Evolutionary conservation across 2,888 invertebrate species (phyloP).

Genomic region (Elmis aenea): DNA sequence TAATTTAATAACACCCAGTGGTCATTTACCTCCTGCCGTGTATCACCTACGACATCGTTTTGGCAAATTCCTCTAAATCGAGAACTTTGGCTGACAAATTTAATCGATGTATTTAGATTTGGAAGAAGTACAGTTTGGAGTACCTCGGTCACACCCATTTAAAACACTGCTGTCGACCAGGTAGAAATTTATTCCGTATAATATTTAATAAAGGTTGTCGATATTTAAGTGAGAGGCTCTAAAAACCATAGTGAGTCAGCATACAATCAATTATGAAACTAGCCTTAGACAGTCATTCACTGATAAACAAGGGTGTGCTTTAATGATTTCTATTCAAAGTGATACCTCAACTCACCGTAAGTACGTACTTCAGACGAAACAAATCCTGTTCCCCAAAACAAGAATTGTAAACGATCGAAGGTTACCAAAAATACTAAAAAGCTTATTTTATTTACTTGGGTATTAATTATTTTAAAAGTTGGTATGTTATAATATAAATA

Average conservation of each 20-base stretch:
- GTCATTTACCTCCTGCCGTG: conserved; percentile 18
- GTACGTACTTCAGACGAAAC: neutral
- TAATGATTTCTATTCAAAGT: neutral
- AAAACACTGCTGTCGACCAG: too few relatives aligned
- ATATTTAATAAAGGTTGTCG: conserved; percentile 18
- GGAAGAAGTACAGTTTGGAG: conserved; percentile 17
- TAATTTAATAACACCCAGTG: conserved; percentile 15
- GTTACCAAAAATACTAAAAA: too few relatives aligned
- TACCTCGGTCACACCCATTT: too few relatives aligned
- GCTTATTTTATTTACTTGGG: too few relatives aligned
- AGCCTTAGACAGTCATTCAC: conserved; percentile 29
- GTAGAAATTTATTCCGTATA: too few relatives aligned
- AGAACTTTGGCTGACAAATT: conserved; percentile 17
- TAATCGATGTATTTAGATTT: conserved; percentile 12
- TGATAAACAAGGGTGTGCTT: conserved; percentile 34
- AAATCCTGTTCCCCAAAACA: too few relatives aligned
- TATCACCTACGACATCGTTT: conserved; percentile 14
- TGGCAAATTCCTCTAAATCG: conserved; percentile 12
- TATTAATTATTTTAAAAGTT: too few relatives aligned
- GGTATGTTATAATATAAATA: too few relatives aligned
- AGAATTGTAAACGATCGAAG: too few relatives aligned
- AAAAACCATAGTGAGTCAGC: conserved; percentile 30
- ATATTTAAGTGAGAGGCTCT: conserved; percentile 12
- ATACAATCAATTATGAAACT: conserved; percentile 37
- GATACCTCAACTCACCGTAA: neutral